Conservation (phyloP, 1,140 invertebrate genomes). For the Parapsyche elsis region DNA sequence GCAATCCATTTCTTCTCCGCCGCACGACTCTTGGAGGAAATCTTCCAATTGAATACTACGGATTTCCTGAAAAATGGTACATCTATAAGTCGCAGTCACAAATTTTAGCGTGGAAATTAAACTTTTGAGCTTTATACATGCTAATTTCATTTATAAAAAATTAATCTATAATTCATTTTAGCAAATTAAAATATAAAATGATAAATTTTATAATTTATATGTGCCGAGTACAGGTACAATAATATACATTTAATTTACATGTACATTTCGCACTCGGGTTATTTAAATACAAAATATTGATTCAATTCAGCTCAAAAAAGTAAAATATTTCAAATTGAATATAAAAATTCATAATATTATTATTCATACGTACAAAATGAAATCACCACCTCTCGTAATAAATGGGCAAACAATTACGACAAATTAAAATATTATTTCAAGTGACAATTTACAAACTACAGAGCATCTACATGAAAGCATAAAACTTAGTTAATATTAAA, state of each 20-base stretch:
- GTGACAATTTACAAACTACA: background rate
- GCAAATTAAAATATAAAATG: background rate
- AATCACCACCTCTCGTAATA: background rate
- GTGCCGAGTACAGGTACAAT: background rate
- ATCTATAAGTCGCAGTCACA: no score
- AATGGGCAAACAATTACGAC: conserved; percentile 5
- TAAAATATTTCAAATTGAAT: no score
- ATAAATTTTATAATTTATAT: background rate
- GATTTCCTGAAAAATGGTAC: conserved; percentile 72
- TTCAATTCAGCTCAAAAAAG: no score
- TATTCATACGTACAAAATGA: no score
- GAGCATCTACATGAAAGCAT: background rate
- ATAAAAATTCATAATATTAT: no score
- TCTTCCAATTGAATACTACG: conserved; percentile 79
- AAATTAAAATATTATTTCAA: conserved; percentile 22
- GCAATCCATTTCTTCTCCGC: conserved; percentile 85
- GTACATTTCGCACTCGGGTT: no score
- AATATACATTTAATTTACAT: no score
- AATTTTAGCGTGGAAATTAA: no score
- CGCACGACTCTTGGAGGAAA: conserved; percentile 70
- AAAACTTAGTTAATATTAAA: background rate
- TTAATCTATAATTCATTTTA: background rate
- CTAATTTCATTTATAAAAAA: background rate
- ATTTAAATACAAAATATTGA: no score
- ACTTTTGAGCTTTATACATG: background rate